A percentile compares a stretch with the other conserved stretches of the same genome.
Conservation (phyloP, 2,888 invertebrate species). For the Fabriciana adippe region DNA sequence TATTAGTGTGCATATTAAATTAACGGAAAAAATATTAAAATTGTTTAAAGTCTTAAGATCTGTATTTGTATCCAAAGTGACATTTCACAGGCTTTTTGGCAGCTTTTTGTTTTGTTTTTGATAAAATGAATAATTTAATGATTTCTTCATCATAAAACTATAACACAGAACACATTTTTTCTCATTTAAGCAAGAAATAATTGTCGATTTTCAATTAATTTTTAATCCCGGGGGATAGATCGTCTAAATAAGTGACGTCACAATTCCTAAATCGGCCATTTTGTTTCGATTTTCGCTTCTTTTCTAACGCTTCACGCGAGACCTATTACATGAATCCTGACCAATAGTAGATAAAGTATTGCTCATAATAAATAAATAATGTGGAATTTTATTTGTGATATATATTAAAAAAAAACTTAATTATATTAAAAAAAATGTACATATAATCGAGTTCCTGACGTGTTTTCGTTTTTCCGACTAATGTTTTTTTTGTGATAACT, state of each 20-base stretch:
- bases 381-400: constrained; percentile 78
- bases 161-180: too few species aligned
- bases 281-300: constrained; percentile 22
- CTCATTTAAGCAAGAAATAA: too few species aligned
- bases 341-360: constrained; percentile 75
- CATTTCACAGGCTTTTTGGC: too few species aligned
- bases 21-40: too few species aligned
- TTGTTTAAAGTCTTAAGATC: too few species aligned
- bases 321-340: constrained; percentile 57
- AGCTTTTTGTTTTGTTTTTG: too few species aligned
- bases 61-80: too few species aligned
- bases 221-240: too few species aligned
- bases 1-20: too few species aligned
- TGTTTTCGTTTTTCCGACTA: constrained; percentile 42
- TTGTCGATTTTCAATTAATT: too few species aligned
- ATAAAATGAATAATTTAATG: too few species aligned
- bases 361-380: constrained; percentile 70
- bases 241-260: constrained; percentile 14
- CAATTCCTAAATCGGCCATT: constrained; percentile 15
- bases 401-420: constrained; percentile 52
- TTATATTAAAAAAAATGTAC: constrained; percentile 54
- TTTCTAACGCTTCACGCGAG: constrained; percentile 37
- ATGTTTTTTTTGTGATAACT: constrained; percentile 50
- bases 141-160: too few species aligned
- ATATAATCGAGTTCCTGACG: constrained; percentile 66